Evolutionary conservation across 2,797 vertebrate genomes (phyloP).

Genomic region (Danionella dracula): DNA sequence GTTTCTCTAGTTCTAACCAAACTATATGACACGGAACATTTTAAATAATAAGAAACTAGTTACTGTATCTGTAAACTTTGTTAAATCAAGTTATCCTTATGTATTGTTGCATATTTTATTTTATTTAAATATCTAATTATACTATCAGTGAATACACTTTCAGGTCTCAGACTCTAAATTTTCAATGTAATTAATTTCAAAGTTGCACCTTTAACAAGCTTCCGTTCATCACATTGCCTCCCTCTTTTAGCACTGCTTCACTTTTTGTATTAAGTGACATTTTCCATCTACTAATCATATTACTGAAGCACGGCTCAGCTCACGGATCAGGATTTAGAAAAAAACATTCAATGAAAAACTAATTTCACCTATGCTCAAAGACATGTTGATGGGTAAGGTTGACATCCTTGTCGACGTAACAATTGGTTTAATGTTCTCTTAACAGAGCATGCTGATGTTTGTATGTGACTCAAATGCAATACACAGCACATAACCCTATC

Average conservation of each 20-base stretch:
- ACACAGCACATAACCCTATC: constrained; percentile 25
- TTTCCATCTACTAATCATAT: constrained; percentile 15
- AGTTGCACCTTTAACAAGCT: not conserved
- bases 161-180: not conserved
- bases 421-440: constrained; percentile 18
- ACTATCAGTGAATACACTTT: no score
- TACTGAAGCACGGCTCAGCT: not conserved
- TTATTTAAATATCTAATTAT: no score
- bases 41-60: no score
- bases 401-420: not conserved
- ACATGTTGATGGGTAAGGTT: not conserved
- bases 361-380: constrained; percentile 15
- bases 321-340: constrained; percentile 22
- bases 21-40: no score
- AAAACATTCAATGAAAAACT: constrained; percentile 8
- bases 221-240: not conserved
- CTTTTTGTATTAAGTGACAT: constrained; percentile 20
- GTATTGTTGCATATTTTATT: no score
- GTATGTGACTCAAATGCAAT: constrained; percentile 6
- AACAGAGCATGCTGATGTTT: constrained; percentile 2
- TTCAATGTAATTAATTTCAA: not conserved
- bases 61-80: no score
- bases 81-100: no score
- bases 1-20: no score
- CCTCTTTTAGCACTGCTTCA: not conserved